Conservation (phyloP, 2,113 vertebrate genomes). For the Mesocricetus auratus region DNA sequence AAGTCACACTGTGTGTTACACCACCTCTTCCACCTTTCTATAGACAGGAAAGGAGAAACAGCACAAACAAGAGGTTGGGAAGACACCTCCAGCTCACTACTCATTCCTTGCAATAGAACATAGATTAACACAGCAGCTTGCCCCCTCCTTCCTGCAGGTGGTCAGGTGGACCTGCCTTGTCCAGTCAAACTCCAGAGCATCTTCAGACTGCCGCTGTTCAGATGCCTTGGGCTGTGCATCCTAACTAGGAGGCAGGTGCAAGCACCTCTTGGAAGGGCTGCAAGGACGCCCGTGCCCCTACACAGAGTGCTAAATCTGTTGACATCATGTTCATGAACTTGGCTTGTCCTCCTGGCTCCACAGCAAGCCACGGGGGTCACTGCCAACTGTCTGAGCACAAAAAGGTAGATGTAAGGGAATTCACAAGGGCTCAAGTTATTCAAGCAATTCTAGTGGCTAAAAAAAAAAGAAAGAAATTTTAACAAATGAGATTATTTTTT, state of each 20-base stretch:
- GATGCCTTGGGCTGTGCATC: not conserved
- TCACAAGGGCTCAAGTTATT: not conserved
- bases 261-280: not conserved
- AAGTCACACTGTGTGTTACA: not conserved
- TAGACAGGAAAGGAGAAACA: conserved; percentile 34
- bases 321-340: conserved; percentile 12
- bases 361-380: conserved; percentile 45
- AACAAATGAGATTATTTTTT: conserved; percentile 23
- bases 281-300: not conserved
- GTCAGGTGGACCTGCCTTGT: not conserved
- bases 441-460: not conserved
- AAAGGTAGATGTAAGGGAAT: conserved; percentile 14
- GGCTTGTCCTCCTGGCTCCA: conserved; percentile 48
- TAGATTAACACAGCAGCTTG: conserved; percentile 22
- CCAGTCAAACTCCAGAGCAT: not conserved
- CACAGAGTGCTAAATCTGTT: conserved; percentile 8
- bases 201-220: not conserved
- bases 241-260: not conserved
- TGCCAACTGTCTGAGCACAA: conserved; percentile 41
- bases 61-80: not conserved
- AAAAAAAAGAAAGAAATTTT: conserved; percentile 30
- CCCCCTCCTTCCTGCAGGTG: not conserved
- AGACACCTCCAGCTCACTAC: not conserved
- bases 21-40: not conserved
- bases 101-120: conserved; percentile 24